Base-by-base conservation (phyloP, 1,140 invertebrate genomes). In the Drosophila pseudoananassae region DNA sequence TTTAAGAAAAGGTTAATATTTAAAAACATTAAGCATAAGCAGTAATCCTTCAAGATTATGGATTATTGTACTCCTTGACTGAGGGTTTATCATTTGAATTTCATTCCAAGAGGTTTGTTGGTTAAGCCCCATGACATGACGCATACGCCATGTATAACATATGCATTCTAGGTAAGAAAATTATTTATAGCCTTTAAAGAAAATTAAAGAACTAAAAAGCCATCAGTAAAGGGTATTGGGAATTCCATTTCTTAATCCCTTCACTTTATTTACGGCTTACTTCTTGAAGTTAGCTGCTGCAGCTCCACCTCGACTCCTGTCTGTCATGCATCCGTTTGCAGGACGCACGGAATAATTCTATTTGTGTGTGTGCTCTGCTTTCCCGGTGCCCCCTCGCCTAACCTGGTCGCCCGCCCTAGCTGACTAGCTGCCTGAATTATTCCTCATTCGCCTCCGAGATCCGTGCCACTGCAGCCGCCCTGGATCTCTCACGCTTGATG, bases 341-440 rank as follows among this genome's bases (percentile, higher is more conserved):
- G 82, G 83, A 87, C 81, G 78, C 83, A 87, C 83, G 83, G 77
- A 83, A 87, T 87, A 87, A 88, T 88, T 87, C 83, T 76, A 85
- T 87, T 87, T 87, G 82, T 87, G 85, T 87, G 80, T 66, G 64
- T 43, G 10, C 10, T 64, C 53, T 29, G 14, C 25, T 54, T 20
- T 20, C 17, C 43, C 43, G 17, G 4, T 15, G 20, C 4, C 14
- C 47, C 27, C 14, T 40, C 8, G 17, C 31, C 33, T 31, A 27
- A 31, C 33, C 60, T 17, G 50, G 25, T 58, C 47, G 56, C 54
- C 45, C 55, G 53, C 23, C 81, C 78, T 54, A 20, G 20, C 20
- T 20, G 20, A 63, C 78, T 71, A 61, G 50, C 50, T 75, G 74
- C 69, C 64, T 87, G 82, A 87, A 78, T 88, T 81, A 78, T 75